Evolutionary conservation across 2,888 invertebrate genomes (phyloP), one percentile per base, ranked within the genome.

Genomic region (Prosopocoilus inquinatus): DNA sequence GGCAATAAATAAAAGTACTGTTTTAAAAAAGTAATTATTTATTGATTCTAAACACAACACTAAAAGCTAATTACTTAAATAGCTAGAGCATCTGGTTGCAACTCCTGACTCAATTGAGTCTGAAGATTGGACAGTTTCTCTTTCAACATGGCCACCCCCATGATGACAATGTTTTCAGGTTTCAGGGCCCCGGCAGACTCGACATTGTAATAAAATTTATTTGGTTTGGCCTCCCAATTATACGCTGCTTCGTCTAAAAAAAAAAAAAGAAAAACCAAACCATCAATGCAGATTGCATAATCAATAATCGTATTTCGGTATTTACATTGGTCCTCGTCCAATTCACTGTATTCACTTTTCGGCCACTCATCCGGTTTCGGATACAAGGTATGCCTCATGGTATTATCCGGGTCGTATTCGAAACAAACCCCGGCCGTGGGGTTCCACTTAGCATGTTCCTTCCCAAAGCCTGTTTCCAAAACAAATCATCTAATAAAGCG

Each of bases 381-480:
- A 68, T 83, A 96, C 34, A 96, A 80, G 2, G 98, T 99, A 72
- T 99, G 99, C 38, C 95, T 82, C 86, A 99, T 91, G 0, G 91
- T 81, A 80, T 99, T 99, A 73, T 99, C 99, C 0, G 99, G 99
- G 79, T 99, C 99, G 79, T 99, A 99, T 77, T 99, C 99, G 78
- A 99, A 99, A 49, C 92, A 91, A 1, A 99, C 97, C 41, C 97
- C 97, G 47, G 94, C 94, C 0, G 99, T 99, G 2, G 99, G 99
- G 80, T 98, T 99, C 99, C 99, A 99, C 77, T 99, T 99, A 0
- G 99, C 99, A 80, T 99, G 99, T 75, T 99, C 99, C 73, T 99
- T 99, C 0, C 97, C 96, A 80, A 96, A 95, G 2, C 76, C 76
- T 67, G 54, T 9, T n/a, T n/a, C 2, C 1, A 5, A 28, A 1